Base-by-base conservation (phyloP, 2,113 vertebrate genomes). In the Dicerorhinus sumatrensis region DNA sequence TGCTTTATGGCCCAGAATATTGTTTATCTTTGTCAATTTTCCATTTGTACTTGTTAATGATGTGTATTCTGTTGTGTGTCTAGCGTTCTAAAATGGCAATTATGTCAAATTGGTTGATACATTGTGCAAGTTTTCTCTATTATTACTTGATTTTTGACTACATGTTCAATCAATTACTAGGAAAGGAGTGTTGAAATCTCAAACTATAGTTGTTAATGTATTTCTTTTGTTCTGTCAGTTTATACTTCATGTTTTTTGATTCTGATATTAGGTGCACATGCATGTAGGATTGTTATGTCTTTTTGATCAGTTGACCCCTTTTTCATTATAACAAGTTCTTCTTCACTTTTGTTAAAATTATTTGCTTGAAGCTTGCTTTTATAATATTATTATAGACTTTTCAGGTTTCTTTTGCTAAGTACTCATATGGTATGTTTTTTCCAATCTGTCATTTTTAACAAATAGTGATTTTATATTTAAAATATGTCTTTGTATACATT, bases 21-120 rank as follows among this genome's bases (percentile, higher is more conserved):
- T 2, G 31, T 58, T 91, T 83, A 72, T 79, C 29, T 72, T 82
- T 94, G 25, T 87, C n/a, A 84, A n/a, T 89, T 80, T 60, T 92
- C 54, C 27, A n/a, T 92, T 51, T 77, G 48, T 76, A 89, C n/a
- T 89, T 70, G n/a, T 63, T 54, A 87, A 76, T 72, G n/a, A 46
- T 67, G 5, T 79, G 1, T 92, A n/a, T 89, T 84, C 81, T 79
- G 3, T 77, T 91, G 7, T 91, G 25, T 6, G 5, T 39, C 56
- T 79, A 65, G 21, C 7, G 70, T 65, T 94, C 46, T 84, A 56
- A 94, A 79, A 56, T 89, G 21, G 67, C 31, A 56, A 29, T 76
- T 21, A 94, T 33, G 54, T 89, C 36, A 89, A 84, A 83, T 67
- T 48, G 25, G 39, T 81, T 72, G 46, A 51, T 39, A 29, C 2